Evolutionary conservation across 2,113 vertebrate species (phyloP).

Genomic region (Lanius ludovicianus): DNA sequence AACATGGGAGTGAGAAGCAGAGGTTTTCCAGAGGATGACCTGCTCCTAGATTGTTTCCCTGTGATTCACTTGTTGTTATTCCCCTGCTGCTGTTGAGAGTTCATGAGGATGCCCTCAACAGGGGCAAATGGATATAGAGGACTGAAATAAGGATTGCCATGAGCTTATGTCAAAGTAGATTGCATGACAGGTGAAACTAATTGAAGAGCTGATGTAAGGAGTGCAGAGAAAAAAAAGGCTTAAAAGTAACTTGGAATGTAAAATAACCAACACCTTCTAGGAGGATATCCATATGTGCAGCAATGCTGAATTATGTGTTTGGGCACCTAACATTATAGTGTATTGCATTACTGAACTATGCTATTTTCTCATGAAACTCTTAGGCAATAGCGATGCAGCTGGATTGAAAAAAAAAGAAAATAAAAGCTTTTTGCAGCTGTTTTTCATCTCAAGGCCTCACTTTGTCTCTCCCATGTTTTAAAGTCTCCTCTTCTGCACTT

Average conservation of each 20-base stretch:
- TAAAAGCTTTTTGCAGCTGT: not conserved
- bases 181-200: not conserved
- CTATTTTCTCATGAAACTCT: not conserved
- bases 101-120: not conserved
- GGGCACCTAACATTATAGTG: not conserved
- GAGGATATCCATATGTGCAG: not conserved
- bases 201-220: not conserved
- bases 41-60: not conserved
- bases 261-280: not conserved
- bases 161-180: not conserved
- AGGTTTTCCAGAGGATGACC: not conserved
- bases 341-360: not conserved
- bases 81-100: constrained; percentile 14
- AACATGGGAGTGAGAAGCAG: accelerated
- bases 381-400: not conserved
- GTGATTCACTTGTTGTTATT: constrained; percentile 8
- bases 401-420: not conserved
- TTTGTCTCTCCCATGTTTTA: not conserved
- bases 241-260: not conserved
- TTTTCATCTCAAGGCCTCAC: constrained; percentile 1
- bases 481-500: not conserved
- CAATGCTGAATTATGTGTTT: not conserved
- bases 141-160: not conserved
- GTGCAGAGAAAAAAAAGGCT: not conserved
- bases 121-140: not conserved